phyloP scores from a whole-genome alignment of 1,140 invertebrate genomes.

The Phymastichus coffea region DNA sequence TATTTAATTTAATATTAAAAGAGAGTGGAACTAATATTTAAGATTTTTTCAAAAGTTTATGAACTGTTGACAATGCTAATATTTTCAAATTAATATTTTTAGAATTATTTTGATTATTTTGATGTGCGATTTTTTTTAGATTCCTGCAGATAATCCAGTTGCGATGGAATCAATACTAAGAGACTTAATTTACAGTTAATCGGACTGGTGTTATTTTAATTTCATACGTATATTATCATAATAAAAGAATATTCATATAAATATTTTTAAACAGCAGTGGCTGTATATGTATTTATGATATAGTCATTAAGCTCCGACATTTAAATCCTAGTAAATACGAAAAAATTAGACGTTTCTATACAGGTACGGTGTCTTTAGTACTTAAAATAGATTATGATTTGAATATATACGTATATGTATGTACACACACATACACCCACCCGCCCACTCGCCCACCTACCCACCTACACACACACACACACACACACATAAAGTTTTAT shows the following conservation, averaged over 20 bases:
- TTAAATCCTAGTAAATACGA: background rate
- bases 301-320: background rate
- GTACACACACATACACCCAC: no score
- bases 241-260: background rate
- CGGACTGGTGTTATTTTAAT: background rate
- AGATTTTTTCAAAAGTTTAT: conserved; percentile 1
- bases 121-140: conserved; percentile 49
- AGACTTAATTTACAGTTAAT: background rate
- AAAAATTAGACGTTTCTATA: background rate
- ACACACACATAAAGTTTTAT: no score
- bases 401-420: no score
- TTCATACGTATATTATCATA: no score
- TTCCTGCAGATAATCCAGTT: conserved; percentile 46
- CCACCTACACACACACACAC: no score
- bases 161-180: background rate
- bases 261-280: background rate
- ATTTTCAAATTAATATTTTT: background rate
- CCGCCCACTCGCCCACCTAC: no score
- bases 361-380: background rate
- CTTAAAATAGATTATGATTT: no score
- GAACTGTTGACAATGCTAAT: background rate
- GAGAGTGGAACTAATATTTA: no score
- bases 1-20: no score
- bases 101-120: background rate
- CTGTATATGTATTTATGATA: background rate